These are phyloP conservation scores for Chouioia cunea DNA, from an alignment of 2,888 invertebrate species.

Conservation along the genomic window DNA sequence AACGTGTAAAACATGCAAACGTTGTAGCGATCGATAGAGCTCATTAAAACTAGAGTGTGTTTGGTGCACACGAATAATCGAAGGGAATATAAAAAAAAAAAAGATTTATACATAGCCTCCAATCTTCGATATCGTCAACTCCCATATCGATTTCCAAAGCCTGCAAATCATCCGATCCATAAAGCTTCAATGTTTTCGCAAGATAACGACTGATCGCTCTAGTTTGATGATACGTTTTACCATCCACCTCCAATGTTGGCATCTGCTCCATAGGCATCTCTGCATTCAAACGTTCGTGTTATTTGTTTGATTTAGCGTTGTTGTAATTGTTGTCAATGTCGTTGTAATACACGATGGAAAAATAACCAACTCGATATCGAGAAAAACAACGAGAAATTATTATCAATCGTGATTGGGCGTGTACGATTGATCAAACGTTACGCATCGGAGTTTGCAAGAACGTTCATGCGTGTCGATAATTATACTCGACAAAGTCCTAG, in stretches of 20 bases:
- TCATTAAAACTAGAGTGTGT: not conserved
- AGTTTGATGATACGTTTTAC: constrained; percentile 67
- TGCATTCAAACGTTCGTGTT: constrained; percentile 50
- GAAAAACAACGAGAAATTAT: too few species aligned
- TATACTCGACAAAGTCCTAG: too few species aligned
- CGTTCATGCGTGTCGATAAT: too few species aligned
- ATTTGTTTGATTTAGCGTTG: not conserved
- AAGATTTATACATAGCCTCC: constrained; percentile 70
- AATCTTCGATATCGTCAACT: constrained; percentile 70
- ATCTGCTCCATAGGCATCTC: constrained; percentile 69
- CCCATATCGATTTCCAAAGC: constrained; percentile 70
- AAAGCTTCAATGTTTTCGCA: constrained; percentile 69
- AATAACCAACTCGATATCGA: too few species aligned
- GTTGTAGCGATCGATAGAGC: too few species aligned
- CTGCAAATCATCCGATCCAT: constrained; percentile 70
- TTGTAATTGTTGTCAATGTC: too few species aligned
- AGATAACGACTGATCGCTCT: constrained; percentile 72
- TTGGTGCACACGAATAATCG: not conserved
- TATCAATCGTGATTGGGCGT: too few species aligned
- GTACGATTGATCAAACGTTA: too few species aligned
- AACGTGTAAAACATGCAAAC: not conserved
- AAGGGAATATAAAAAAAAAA: too few species aligned
- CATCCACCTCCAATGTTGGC: constrained; percentile 69
- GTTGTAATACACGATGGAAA: too few species aligned
- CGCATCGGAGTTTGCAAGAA: too few species aligned